These are phyloP conservation scores for Platycheirus rosarum DNA, from an alignment of 2,888 invertebrate species.

Conservation along the genomic window DNA sequence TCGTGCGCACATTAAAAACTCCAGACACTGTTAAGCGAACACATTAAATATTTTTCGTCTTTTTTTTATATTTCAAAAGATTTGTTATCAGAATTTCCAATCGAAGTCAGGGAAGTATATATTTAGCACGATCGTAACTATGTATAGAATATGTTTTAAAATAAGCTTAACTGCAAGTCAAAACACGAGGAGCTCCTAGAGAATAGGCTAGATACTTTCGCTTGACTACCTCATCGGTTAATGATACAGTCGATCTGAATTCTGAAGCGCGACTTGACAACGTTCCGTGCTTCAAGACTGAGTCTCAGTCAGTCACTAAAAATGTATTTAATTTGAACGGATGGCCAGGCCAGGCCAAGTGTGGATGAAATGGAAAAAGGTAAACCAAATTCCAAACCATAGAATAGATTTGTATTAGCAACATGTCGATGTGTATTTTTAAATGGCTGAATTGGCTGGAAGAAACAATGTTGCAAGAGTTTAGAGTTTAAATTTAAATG, in stretches of 20 bases:
- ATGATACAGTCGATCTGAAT: not conserved
- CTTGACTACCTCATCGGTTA: slow-evolving; percentile 24
- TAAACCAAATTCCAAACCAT: too few relatives aligned
- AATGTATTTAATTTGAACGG: not conserved
- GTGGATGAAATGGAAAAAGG: not conserved
- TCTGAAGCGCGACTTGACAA: slow-evolving; percentile 3
- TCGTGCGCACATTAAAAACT: slow-evolving; percentile 53
- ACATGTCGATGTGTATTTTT: slow-evolving; percentile 10
- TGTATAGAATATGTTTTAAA: too few relatives aligned
- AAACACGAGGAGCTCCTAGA: too few relatives aligned
- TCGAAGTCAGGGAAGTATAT: slow-evolving; percentile 1
- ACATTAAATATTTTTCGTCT: not conserved
- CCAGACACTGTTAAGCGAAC: not conserved
- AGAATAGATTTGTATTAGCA: not conserved
- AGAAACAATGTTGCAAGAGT: not conserved
- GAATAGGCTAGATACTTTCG: slow-evolving; percentile 35
- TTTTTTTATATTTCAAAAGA: slow-evolving; percentile 27
- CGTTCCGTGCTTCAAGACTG: slow-evolving; percentile 13
- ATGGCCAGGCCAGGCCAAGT: not conserved
- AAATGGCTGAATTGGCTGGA: slow-evolving; percentile 10
- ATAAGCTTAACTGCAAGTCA: too few relatives aligned
- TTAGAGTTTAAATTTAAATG: not conserved
- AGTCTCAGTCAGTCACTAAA: slow-evolving; percentile 25
- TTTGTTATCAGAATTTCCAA: slow-evolving; percentile 47
- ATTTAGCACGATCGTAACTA: slow-evolving; percentile 5